Evolutionary conservation across 2,888 invertebrate species (phyloP).

Genomic region (Timema podura): DNA sequence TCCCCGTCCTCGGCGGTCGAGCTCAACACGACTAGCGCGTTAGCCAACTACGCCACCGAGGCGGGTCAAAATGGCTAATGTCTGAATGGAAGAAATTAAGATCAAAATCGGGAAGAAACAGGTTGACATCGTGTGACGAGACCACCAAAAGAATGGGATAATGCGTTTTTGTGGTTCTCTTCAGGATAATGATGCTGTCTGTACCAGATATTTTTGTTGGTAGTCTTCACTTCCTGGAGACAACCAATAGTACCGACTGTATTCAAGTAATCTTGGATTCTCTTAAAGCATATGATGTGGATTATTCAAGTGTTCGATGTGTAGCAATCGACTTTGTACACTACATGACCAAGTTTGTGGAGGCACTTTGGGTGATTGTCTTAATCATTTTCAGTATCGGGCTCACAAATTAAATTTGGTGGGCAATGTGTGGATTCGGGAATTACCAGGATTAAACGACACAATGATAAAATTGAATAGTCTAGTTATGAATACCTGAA

Average conservation of each 20-base stretch:
- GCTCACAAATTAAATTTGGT: constrained; percentile 6
- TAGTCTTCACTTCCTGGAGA: neutral
- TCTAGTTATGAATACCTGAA: no score
- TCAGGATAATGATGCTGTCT: neutral
- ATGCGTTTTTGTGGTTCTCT: neutral
- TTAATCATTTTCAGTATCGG: constrained; percentile 1
- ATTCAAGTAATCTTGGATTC: neutral
- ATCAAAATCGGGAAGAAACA: neutral
- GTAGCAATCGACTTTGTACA: neutral
- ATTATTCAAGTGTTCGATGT: neutral
- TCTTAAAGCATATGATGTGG: constrained; percentile 3
- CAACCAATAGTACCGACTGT: neutral
- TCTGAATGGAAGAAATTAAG: neutral
- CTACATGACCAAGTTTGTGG: constrained; percentile 7
- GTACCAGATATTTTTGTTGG: neutral
- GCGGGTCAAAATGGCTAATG: no score
- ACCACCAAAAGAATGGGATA: neutral
- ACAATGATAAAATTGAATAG: no score
- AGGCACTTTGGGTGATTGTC: neutral
- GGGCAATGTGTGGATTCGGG: no score
- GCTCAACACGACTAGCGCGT: no score
- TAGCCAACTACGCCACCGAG: no score
- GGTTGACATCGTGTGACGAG: neutral
- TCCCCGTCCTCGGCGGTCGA: no score
- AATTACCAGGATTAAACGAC: no score